These are phyloP conservation scores for Paramuricea clavata DNA, from an alignment of 92 coral and sea anemone genomes.

Conservation along the genomic window DNA sequence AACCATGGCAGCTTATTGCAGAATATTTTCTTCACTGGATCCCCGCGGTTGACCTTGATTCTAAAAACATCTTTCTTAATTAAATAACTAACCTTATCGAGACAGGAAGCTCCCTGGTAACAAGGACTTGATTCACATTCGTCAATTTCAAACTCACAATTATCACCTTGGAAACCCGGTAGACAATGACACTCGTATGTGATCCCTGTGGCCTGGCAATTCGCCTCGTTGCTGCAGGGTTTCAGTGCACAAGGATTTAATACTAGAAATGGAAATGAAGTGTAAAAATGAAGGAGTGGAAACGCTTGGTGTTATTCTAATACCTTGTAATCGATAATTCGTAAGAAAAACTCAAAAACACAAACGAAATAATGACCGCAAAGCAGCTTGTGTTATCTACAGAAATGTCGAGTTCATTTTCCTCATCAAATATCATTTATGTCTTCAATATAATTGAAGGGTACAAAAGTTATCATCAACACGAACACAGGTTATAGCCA, in stretches of 20 bases:
- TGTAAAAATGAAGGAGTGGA: not conserved
- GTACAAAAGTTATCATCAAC: too few relatives aligned
- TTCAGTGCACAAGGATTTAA: slow-evolving; percentile 75
- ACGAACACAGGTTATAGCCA: too few relatives aligned
- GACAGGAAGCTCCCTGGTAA: slow-evolving; percentile 83
- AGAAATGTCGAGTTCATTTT: not conserved
- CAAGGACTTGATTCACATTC: slow-evolving; percentile 92
- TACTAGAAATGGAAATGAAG: slow-evolving; percentile 48
- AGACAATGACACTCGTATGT: slow-evolving; percentile 81
- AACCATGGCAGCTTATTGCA: too few relatives aligned
- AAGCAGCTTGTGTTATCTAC: not conserved
- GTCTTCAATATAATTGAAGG: too few relatives aligned
- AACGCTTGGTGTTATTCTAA: too few relatives aligned
- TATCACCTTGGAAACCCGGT: slow-evolving; percentile 82
- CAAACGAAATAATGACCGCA: too few relatives aligned
- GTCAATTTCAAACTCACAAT: slow-evolving; percentile 88
- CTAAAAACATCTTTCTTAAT: not conserved
- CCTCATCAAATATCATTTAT: too few relatives aligned
- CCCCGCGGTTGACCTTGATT: not conserved
- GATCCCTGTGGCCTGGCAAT: slow-evolving; percentile 65
- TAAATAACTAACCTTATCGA: slow-evolving; percentile 83
- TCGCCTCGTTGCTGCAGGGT: slow-evolving; percentile 87
- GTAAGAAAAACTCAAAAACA: too few relatives aligned
- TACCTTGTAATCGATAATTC: too few relatives aligned
- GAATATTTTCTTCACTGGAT: too few relatives aligned